phyloP scores from a whole-genome alignment of 23 tunicate species.

The Styela plicata region DNA sequence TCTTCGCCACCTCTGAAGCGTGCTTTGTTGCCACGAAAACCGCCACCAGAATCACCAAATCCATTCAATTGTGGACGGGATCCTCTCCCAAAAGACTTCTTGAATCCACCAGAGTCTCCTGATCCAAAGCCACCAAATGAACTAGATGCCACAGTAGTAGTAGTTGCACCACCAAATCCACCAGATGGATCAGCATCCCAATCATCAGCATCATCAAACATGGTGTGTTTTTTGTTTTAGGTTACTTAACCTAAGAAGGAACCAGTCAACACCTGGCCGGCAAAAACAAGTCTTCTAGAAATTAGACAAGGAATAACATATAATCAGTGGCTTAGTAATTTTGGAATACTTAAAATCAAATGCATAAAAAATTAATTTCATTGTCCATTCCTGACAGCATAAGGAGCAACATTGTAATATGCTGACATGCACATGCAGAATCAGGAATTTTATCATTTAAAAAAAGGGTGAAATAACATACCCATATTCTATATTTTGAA shows the following conservation, averaged over 20 bases:
- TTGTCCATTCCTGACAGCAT: too few species aligned
- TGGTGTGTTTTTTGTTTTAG: neutral
- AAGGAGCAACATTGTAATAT: too few species aligned
- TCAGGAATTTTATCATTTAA: too few species aligned
- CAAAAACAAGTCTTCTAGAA: too few species aligned
- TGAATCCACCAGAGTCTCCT: neutral
- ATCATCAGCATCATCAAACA: neutral
- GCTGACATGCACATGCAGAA: too few species aligned
- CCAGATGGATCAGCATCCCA: neutral
- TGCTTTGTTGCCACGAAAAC: neutral
- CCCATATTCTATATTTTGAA: too few species aligned
- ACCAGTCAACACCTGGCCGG: neutral
- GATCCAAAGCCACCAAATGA: neutral
- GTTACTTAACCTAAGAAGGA: neutral
- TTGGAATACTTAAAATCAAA: too few species aligned
- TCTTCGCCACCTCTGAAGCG: conserved; percentile 25
- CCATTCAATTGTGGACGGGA: neutral
- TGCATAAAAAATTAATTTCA: too few species aligned
- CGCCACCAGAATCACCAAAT: neutral
- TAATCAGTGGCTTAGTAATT: too few species aligned
- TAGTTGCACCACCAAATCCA: neutral
- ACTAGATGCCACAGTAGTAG: neutral
- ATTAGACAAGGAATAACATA: too few species aligned
- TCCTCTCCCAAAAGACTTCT: neutral
- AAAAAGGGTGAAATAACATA: too few species aligned